Base-by-base conservation (phyloP, 1,140 invertebrate genomes). In the Yoshiicerus persimilis region DNA sequence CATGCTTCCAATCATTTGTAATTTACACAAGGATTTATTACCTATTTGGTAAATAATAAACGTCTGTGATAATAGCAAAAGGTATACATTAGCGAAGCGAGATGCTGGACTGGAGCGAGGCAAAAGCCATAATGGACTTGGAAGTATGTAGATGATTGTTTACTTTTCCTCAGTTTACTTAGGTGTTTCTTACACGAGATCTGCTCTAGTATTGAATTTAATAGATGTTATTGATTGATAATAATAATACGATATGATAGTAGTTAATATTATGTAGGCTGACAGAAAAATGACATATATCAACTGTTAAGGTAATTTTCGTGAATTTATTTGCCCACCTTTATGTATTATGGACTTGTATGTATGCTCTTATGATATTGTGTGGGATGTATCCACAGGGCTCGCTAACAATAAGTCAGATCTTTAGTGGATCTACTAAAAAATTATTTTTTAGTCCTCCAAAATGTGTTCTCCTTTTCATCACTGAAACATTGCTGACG, bases 21-120 rank as follows among this genome's bases (percentile, higher is more conserved):
- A 87, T 87, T 87, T 87, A 80, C 80, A 34, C 41, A 88, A 64
- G 41, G 87, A 88, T 88, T 88, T 88, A 88, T 88, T 88, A 77
- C 86, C 86, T 86, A 86, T 86, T 86, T 86, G 86, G 86, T 84
- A 32, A 47, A 62, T 84, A 84, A 84, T 84, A 62, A 84, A 47
- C 83, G 39, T 47, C 39, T 84, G 32, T n/a, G 75, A 80, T 80
- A 32, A 36, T 23, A 20, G 13, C 16, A 38, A 80, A 80, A 36
- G 30, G 30, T n/a, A 38, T 32, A 36, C 20, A 80, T 80, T 38
- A n/a, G 66, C 20, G 2, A 20, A 47, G 9, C 11, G n/a, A n/a
- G n/a, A n/a, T n/a, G n/a, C n/a, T 56, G 47, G 47, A 56, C 47
- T 56, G 47, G 47, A 56, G 47, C 47, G 47, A 56, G 47, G 47